These are phyloP conservation scores for Pocillopora grandis DNA, from an alignment of 92 coral and sea anemone genomes.

Conservation along the genomic window DNA sequence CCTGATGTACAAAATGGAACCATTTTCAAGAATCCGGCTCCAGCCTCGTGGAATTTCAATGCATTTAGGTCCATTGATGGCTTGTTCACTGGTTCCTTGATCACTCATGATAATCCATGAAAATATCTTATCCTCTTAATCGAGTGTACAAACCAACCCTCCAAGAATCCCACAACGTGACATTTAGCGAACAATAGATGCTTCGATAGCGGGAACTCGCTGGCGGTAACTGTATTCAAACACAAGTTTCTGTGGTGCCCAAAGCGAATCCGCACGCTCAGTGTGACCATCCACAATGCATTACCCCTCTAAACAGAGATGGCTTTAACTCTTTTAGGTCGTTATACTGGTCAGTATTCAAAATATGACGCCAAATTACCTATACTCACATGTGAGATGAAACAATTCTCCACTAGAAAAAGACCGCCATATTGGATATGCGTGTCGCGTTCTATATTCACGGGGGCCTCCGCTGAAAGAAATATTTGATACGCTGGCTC, in stretches of 20 bases:
- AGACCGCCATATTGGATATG: slow-evolving; percentile 92
- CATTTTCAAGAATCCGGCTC: slow-evolving; percentile 93
- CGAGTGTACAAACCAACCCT: slow-evolving; percentile 30
- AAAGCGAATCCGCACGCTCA: slow-evolving; percentile 1
- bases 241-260: neutral
- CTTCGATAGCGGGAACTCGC: slow-evolving; percentile 41
- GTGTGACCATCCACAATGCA: neutral
- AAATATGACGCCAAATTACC: slow-evolving; percentile 30
- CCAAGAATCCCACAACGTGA: slow-evolving; percentile 63
- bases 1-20: slow-evolving; percentile 92
- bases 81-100: slow-evolving; percentile 58
- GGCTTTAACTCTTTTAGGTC: neutral
- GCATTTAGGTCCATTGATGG: slow-evolving; percentile 56
- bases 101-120: slow-evolving; percentile 87
- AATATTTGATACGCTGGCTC: slow-evolving; percentile 39
- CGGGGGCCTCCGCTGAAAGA: slow-evolving; percentile 54
- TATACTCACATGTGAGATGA: slow-evolving; percentile 65
- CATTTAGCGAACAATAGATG: slow-evolving; percentile 60
- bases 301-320: neutral
- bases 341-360: neutral
- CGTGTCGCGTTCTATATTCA: slow-evolving; percentile 62
- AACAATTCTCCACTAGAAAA: slow-evolving; percentile 56
- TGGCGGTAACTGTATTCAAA: slow-evolving; percentile 35
- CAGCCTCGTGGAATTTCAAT: slow-evolving; percentile 97
- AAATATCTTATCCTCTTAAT: slow-evolving; percentile 26